Base-by-base conservation (phyloP, 2,888 invertebrate genomes). In the Hypselothyrea guttata region DNA sequence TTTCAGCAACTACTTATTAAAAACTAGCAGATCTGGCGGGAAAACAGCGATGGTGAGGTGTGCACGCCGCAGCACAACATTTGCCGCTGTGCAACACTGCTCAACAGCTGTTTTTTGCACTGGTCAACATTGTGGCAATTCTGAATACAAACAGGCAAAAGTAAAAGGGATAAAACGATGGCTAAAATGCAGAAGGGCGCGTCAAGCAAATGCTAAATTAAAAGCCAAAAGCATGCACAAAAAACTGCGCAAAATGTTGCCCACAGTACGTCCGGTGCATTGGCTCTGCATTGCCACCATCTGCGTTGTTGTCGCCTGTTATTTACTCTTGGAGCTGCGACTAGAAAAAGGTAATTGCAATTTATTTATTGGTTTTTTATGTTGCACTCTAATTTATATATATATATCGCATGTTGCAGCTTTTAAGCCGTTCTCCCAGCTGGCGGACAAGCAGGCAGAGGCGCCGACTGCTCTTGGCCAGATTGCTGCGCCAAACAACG, bases 201-300 rank as follows among this genome's bases (percentile, higher is more conserved):
- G 12, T 11, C 2, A 4, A 35, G 48, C 48, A 27, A 57, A 18
- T 40, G 61, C 45, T 60, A 40, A 55, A 53, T 38, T 9, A 68
- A 4, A 37, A 8, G 13, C 28, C 12, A 5, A 49, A 45, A 53
- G 7, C 30, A 81, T 82, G 73, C 57, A 68, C 42, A 84, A 83
- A 41, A 85, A 83, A 76, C 48, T 86, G 30, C 85, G 87, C 42
- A 89, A 88, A 72, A 88, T 90, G 88, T 76, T 89, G 77, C 70
- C 88, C 45, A 73, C 81, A 51, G 76, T 84, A 45, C 88, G 86
- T 38, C 89, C 86, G 35, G 57, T 86, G 38, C 82, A 88, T 69
- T 88, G 85, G 83, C 60, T 88, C 13, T 56, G 86, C 35, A 53
- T 88, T n/a, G 69, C 71, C 28, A 71, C 76, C 42, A 66, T 87